Evolutionary conservation across 92 coral and sea anemone species (phyloP), one percentile per base, ranked within the genome.

Genomic region (Siderastrea siderea): DNA sequence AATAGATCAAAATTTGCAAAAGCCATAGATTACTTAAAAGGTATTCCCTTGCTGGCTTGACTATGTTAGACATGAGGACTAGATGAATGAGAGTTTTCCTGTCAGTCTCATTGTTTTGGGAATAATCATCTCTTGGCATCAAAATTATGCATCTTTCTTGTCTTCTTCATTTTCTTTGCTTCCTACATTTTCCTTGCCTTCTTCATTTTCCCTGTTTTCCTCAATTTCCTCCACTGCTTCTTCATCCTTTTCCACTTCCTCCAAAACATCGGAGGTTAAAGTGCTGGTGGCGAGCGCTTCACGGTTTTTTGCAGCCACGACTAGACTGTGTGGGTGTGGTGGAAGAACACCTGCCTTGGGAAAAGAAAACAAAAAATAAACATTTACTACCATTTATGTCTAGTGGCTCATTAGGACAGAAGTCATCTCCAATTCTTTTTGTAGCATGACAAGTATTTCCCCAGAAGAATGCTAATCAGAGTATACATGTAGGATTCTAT

Each of bases 261-360:
- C 63, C 52, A 77, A 49, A 57, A 53, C 47, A 15, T 86, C 85
- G 38, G 64, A 55, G 17, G 64, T 66, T 58, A 51, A 16, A 26
- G 70, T 51, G 19, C 54, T 87, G 6, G 80, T 71, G 5, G 73
- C 50, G 51, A 66, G 76, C 16, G 93, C 92, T 68, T 94, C 95
- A 68, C 96, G 92, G 82, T 95, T 95, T 83, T 94, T 79, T 78
- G 94, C 91, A 52, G 99, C 99, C 54, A 94, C 88, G 61, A 93
- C 97, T 2, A 97, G 54, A 76, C 97, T 92, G 79, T 92, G 96
- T 15, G 98, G 99, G 70, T 97, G 99, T 44, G 93, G 95, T n/a
- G 99, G 99, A 47, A 97, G 94, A 71, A 97, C 83, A 17, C 99
- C 99, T 54, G 99, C 99, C 99, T 97, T 71, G 52, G 64, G 26